Conservation (phyloP, 1,140 invertebrate species). For the Daktulosphaira vitifoliae region DNA sequence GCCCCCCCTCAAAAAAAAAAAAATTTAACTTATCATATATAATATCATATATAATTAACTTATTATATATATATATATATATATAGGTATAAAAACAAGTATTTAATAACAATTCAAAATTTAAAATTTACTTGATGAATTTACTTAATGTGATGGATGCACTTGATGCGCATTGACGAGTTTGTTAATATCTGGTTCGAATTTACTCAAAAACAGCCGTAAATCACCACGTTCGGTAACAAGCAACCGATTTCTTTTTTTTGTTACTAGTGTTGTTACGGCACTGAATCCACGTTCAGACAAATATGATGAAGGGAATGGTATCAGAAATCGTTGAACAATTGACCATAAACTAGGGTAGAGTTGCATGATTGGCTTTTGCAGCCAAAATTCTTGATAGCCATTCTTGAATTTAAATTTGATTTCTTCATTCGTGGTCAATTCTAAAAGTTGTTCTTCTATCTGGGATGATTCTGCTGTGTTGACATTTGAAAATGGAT, state of each 20-base stretch:
- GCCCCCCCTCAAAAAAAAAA: too few species aligned
- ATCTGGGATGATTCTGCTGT: too few species aligned
- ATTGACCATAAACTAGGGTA: slow-evolving; percentile 10
- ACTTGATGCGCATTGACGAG: slow-evolving; percentile 9
- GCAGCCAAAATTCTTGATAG: too few species aligned
- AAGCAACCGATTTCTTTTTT: slow-evolving; percentile 31
- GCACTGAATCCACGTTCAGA: slow-evolving; percentile 28
- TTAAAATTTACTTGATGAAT: slow-evolving; percentile 6
- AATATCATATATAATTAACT: too few species aligned
- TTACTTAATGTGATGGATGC: slow-evolving; percentile 18
- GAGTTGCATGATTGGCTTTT: too few species aligned
- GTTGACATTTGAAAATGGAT: too few species aligned
- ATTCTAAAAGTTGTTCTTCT: too few species aligned
- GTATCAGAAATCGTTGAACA: slow-evolving; percentile 17
- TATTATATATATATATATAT: too few species aligned
- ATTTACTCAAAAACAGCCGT: slow-evolving; percentile 44
- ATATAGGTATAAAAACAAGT: background rate
- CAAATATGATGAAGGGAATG: slow-evolving; percentile 26
- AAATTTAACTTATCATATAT: too few species aligned
- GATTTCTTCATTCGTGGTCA: too few species aligned
- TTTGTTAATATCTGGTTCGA: slow-evolving; percentile 38
- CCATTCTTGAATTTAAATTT: too few species aligned
- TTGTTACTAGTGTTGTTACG: slow-evolving; percentile 14
- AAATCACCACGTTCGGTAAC: slow-evolving; percentile 43
- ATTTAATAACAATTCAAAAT: background rate